These are phyloP conservation scores for Nematopogon swammerdamellus DNA, from an alignment of 2,888 invertebrate genomes.

Conservation along the genomic window DNA sequence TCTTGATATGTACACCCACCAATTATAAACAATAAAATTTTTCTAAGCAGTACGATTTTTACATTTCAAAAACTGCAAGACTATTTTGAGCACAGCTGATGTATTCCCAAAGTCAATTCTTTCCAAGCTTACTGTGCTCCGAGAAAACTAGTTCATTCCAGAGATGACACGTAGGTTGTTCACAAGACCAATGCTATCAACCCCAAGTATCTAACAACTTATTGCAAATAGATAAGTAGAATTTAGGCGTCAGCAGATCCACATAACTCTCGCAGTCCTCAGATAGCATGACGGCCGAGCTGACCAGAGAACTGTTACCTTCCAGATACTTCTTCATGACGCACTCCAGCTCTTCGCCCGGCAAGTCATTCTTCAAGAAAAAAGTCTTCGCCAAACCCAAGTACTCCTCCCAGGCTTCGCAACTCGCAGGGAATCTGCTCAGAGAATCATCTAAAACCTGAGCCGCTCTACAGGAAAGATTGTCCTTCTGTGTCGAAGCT, in stretches of 20 bases:
- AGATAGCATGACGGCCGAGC: conserved; percentile 48
- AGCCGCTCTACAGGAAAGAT: conserved; percentile 31
- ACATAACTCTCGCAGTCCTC: conserved; percentile 42
- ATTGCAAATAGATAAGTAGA: conserved; percentile 47
- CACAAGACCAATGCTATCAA: too few species aligned
- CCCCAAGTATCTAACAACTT: too few species aligned
- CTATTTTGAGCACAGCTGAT: too few species aligned
- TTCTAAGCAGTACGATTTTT: too few species aligned
- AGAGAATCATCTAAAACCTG: conserved; percentile 37
- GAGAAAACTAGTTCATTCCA: too few species aligned
- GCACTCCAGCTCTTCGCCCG: conserved; percentile 48
- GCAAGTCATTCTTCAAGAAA: conserved; percentile 34
- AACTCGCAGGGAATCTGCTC: conserved; percentile 34
- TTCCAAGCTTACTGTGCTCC: too few species aligned
- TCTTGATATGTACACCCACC: too few species aligned
- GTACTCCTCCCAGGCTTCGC: conserved; percentile 38
- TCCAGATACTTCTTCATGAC: conserved; percentile 55
- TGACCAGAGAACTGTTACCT: conserved; percentile 40
- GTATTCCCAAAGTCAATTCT: too few species aligned
- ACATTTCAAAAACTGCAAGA: too few species aligned
- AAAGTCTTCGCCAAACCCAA: conserved; percentile 38
- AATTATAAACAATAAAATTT: too few species aligned
- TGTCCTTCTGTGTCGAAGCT: conserved; percentile 16
- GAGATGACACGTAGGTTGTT: too few species aligned
- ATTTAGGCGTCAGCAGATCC: conserved; percentile 40